These are phyloP conservation scores for Tanytarsus gracilentus DNA, from an alignment of 2,888 invertebrate genomes.

Conservation along the genomic window DNA sequence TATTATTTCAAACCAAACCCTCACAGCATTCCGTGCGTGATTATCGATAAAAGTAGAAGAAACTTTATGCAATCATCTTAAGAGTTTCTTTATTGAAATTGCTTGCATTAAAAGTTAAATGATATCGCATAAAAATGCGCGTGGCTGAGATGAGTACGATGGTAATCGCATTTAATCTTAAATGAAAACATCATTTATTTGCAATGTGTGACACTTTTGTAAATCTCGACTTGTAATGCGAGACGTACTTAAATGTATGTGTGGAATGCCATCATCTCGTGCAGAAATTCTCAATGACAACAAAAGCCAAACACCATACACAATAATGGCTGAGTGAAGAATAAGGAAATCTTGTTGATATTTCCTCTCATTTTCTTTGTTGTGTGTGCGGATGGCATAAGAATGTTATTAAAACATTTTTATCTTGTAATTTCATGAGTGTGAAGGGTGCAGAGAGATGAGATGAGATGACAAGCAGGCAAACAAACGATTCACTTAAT, in stretches of 20 bases:
- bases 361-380: conserved; percentile 11
- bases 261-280: background rate
- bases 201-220: background rate
- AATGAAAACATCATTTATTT: conserved; percentile 26
- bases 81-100: too few species aligned
- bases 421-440: conserved; percentile 23
- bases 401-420: conserved; percentile 25
- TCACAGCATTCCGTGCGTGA: too few species aligned
- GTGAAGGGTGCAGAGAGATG: too few species aligned
- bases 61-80: too few species aligned
- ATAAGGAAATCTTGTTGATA: conserved; percentile 19
- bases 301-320: background rate
- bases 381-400: background rate
- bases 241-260: too few species aligned
- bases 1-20: too few species aligned
- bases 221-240: background rate
- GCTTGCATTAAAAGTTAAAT: too few species aligned
- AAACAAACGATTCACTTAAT: too few species aligned
- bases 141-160: background rate
- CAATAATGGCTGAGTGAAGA: background rate
- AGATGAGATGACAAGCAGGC: too few species aligned
- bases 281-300: conserved; percentile 2
- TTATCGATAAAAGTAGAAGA: too few species aligned
- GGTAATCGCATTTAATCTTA: conserved; percentile 8
- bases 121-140: too few species aligned